A percentile compares a stretch with the other conserved stretches of the same genome.
Conservation (phyloP, 2,113 vertebrate genomes). For the Sula dactylatra region DNA sequence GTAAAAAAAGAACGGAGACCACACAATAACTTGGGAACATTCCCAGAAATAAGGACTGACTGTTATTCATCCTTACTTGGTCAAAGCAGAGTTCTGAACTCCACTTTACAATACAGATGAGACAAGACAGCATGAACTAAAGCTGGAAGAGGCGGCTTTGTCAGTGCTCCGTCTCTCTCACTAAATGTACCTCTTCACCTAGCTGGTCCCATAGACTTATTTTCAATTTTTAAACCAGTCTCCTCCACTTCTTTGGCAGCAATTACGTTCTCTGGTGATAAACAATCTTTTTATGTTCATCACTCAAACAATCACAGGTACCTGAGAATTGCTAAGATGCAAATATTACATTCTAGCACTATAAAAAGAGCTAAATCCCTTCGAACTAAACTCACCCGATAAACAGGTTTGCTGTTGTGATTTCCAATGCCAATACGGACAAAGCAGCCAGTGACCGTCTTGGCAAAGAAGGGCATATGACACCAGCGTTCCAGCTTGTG, state of each 20-base stretch:
- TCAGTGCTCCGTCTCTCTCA: background rate
- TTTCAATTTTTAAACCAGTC: background rate
- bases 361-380: background rate
- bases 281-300: background rate
- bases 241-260: background rate
- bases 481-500: constrained; percentile 99
- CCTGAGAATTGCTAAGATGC: background rate
- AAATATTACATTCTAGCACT: background rate
- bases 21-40: background rate
- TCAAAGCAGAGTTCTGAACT: background rate
- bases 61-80: background rate
- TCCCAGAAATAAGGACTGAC: background rate
- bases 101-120: background rate
- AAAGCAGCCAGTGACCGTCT: constrained; percentile 96
- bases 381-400: constrained; percentile 80
- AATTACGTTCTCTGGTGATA: background rate
- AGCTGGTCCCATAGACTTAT: background rate
- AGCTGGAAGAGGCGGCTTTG: background rate
- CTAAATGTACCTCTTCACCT: background rate
- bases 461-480: constrained; percentile 99
- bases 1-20: background rate
- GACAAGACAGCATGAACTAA: background rate
- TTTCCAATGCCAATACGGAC: constrained; percentile 98
- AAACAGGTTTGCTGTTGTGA: constrained; percentile 98
- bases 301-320: background rate